Evolutionary conservation across 2,888 invertebrate genomes (phyloP).

Genomic region (Lasioglossum leucozonium): DNA sequence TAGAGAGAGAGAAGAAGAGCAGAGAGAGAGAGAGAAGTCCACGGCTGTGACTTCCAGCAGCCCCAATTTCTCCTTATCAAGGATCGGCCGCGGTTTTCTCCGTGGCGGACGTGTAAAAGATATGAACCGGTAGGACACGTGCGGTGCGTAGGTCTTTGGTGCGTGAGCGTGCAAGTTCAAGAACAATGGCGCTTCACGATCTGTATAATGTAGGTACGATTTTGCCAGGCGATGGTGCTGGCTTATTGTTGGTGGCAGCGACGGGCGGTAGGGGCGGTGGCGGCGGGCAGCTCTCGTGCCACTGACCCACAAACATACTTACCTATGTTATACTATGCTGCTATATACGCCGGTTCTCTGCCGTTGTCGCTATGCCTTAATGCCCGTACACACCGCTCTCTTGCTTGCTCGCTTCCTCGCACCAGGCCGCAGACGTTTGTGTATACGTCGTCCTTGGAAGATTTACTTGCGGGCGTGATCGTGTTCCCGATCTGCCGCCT

Average conservation of each 20-base stretch:
- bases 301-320: slow-evolving; percentile 84
- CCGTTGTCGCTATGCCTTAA: slow-evolving; percentile 65
- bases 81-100: slow-evolving; percentile 34
- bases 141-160: slow-evolving; percentile 65
- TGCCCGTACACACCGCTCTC: slow-evolving; percentile 64
- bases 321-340: slow-evolving; percentile 82
- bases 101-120: slow-evolving; percentile 18
- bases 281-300: slow-evolving; percentile 76
- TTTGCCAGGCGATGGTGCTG: slow-evolving; percentile 72
- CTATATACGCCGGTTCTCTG: slow-evolving; percentile 64
- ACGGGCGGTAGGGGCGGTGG: slow-evolving; percentile 57
- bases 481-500: slow-evolving; percentile 30
- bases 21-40: slow-evolving; percentile 20
- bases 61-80: slow-evolving; percentile 54
- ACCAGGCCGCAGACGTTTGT: slow-evolving; percentile 14
- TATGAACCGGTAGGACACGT: slow-evolving; percentile 27
- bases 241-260: slow-evolving; percentile 65
- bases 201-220: slow-evolving; percentile 79
- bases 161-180: slow-evolving; percentile 81
- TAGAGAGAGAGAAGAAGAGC: not conserved
- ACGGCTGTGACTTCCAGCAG: slow-evolving; percentile 7
- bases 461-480: slow-evolving; percentile 47
- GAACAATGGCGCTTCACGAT: slow-evolving; percentile 82
- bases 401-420: slow-evolving; percentile 19
- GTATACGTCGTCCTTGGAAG: slow-evolving; percentile 57